Evolutionary conservation across 1,140 invertebrate species (phyloP).

Genomic region (Spodoptera litura): DNA sequence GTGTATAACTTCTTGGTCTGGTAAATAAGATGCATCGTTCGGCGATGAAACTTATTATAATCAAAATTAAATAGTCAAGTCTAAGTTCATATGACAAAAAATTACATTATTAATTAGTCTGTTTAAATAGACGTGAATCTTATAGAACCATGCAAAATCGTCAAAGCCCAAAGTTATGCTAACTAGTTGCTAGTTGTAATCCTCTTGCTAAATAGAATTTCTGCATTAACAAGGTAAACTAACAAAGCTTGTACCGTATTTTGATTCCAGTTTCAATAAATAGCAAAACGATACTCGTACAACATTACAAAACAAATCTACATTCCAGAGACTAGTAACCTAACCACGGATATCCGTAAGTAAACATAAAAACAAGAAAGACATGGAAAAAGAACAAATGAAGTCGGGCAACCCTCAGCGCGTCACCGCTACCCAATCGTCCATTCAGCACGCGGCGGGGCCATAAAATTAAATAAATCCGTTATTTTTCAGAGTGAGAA

Average conservation of each 20-base stretch:
- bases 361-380: slow-evolving; percentile 43
- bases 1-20: neutral
- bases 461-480: slow-evolving; percentile 85
- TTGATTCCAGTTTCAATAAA: slow-evolving; percentile 5
- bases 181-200: too few species aligned
- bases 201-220: too few species aligned
- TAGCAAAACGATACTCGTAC: slow-evolving; percentile 1
- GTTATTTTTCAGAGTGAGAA: slow-evolving; percentile 85
- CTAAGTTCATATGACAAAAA: too few species aligned
- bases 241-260: neutral
- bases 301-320: slow-evolving; percentile 48
- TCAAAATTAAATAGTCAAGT: too few species aligned
- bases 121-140: too few species aligned
- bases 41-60: too few species aligned
- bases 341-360: slow-evolving; percentile 28
- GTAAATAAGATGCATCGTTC: too few species aligned
- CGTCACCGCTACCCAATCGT: slow-evolving; percentile 67
- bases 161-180: too few species aligned
- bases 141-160: too few species aligned
- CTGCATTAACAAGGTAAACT: neutral
- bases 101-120: too few species aligned
- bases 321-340: slow-evolving; percentile 32
- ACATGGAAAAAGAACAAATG: slow-evolving; percentile 61
- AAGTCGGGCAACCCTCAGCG: slow-evolving; percentile 52
- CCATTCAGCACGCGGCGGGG: slow-evolving; percentile 81